These are phyloP conservation scores for Hydractinia echinata DNA, from an alignment of 30 jellyfish, hydroid and myxozoan genomes.

Conservation along the genomic window DNA sequence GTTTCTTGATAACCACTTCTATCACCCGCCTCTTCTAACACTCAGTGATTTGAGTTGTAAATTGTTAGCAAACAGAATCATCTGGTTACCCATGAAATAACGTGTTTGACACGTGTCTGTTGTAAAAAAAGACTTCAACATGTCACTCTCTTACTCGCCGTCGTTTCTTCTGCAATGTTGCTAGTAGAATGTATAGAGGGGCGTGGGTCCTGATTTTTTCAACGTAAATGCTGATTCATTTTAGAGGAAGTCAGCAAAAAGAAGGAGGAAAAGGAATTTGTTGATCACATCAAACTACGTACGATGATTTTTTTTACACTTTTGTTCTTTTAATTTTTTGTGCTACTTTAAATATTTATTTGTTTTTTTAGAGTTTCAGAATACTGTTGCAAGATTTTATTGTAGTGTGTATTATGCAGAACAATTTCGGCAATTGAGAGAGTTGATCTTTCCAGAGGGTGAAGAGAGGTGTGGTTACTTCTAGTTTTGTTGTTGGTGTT, in stretches of 20 bases:
- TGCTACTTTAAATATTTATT: background rate
- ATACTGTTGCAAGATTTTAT: slow-evolving; percentile 61
- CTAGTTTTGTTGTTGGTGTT: background rate
- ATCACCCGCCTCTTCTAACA: no score
- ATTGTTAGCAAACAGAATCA: no score
- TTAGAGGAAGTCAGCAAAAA: slow-evolving; percentile 57
- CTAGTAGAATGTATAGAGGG: no score
- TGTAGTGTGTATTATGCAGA: slow-evolving; percentile 91
- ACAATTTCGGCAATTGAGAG: slow-evolving; percentile 68
- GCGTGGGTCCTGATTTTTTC: no score
- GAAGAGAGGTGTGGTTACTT: slow-evolving; percentile 60
- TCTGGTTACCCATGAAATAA: no score
- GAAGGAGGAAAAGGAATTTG: slow-evolving; percentile 53
- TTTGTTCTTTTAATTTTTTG: background rate
- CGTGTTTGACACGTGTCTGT: no score
- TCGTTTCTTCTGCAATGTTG: no score
- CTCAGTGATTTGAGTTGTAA: no score
- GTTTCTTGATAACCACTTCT: no score
- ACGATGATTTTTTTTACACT: slow-evolving; percentile 8
- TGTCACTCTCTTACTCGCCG: no score
- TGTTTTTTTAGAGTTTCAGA: slow-evolving; percentile 57
- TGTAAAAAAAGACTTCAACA: no score
- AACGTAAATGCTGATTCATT: background rate
- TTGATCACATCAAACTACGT: slow-evolving; percentile 77
- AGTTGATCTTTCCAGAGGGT: slow-evolving; percentile 81